Percentiles rank a stretch among this genome's conserved stretches.
phyloP scores from a whole-genome alignment of 2,888 invertebrate genomes.

The Ennomos erosarius region DNA sequence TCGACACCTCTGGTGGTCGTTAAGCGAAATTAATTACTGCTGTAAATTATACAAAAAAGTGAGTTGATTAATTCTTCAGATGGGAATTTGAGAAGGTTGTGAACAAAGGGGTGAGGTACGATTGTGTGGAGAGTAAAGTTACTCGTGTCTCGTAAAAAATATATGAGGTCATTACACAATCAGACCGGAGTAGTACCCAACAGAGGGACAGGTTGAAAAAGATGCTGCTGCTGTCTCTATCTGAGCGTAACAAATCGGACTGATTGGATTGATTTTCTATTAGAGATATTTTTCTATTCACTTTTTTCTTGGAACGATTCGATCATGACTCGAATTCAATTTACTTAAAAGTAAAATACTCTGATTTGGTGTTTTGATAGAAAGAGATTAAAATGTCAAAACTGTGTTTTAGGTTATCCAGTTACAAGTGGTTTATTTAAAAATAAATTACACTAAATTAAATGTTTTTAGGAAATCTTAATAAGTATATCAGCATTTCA shows the following conservation, averaged over 20 bases:
- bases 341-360: conserved; percentile 42
- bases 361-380: not conserved
- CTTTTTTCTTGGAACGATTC: conserved; percentile 62
- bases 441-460: too few relatives aligned
- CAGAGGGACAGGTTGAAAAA: conserved; percentile 46
- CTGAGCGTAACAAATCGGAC: conserved; percentile 67
- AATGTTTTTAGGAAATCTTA: too few relatives aligned
- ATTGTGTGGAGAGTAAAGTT: conserved; percentile 32
- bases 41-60: conserved; percentile 66
- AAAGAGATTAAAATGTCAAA: too few relatives aligned
- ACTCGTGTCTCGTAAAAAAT: conserved; percentile 21
- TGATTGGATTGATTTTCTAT: conserved; percentile 81
- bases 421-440: too few relatives aligned
- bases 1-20: conserved; percentile 72
- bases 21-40: conserved; percentile 75
- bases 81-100: conserved; percentile 78
- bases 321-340: conserved; percentile 68
- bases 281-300: conserved; percentile 59
- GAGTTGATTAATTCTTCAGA: conserved; percentile 70
- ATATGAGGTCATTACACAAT: conserved; percentile 40
- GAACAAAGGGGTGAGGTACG: conserved; percentile 62
- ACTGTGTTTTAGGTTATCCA: too few relatives aligned
- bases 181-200: conserved; percentile 43
- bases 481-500: too few relatives aligned
- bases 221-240: conserved; percentile 63